These are phyloP conservation scores for Chrysina gloriosa DNA, from an alignment of 2,888 invertebrate genomes.

Conservation along the genomic window DNA sequence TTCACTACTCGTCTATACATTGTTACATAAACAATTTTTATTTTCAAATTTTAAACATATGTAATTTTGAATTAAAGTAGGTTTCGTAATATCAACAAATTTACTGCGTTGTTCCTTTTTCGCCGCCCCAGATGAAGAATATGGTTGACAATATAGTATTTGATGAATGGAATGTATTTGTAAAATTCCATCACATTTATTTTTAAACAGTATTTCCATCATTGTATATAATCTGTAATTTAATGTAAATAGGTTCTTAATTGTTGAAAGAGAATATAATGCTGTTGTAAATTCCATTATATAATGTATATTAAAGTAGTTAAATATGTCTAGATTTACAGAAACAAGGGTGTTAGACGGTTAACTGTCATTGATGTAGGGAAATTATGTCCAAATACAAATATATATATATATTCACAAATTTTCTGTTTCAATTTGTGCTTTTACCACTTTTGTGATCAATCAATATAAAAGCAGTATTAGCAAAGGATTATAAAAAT, in stretches of 20 bases:
- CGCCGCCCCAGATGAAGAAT: conserved; percentile 15
- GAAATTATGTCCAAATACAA: conserved; percentile 17
- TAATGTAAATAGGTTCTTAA: conserved; percentile 43
- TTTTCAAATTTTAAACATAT: conserved; percentile 16
- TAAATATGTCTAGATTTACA: conserved; percentile 27
- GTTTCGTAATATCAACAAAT: background rate
- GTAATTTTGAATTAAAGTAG: background rate
- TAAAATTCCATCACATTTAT: conserved; percentile 30
- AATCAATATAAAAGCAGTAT: too few relatives aligned
- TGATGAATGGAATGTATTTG: conserved; percentile 26
- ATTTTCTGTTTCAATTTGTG: background rate
- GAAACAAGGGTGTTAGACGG: conserved; percentile 36
- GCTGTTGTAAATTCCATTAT: conserved; percentile 39
- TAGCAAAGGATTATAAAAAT: too few relatives aligned
- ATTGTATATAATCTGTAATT: conserved; percentile 45
- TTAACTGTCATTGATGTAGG: conserved; percentile 31
- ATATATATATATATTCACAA: background rate
- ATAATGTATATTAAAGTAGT: conserved; percentile 31
- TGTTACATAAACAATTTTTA: conserved; percentile 7
- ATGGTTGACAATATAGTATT: conserved; percentile 38
- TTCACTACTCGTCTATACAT: conserved; percentile 11
- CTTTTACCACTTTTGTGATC: background rate
- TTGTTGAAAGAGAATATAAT: conserved; percentile 30
- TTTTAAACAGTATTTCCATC: conserved; percentile 42
- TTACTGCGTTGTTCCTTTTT: conserved; percentile 29